Conservation (phyloP, 2,797 vertebrate genomes). For the Peromyscus attwateri region DNA sequence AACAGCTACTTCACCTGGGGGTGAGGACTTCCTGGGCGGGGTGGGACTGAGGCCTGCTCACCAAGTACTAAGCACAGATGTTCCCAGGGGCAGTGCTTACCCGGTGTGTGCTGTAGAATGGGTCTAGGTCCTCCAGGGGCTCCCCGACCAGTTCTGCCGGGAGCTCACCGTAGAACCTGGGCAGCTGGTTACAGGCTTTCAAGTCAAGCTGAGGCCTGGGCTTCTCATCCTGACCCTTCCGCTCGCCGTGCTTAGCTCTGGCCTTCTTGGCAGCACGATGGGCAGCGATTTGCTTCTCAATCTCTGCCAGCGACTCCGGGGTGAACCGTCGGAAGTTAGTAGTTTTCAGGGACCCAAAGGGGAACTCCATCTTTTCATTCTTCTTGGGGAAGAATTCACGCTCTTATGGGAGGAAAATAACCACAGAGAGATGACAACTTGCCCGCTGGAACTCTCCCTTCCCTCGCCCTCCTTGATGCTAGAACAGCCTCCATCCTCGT, state of each 20-base stretch:
- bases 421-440: constrained; percentile 68
- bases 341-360: constrained; percentile 92
- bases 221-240: constrained; percentile 87
- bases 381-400: constrained; percentile 90
- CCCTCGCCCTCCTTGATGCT: neutral
- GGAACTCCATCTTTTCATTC: constrained; percentile 97
- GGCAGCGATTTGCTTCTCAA: constrained; percentile 93
- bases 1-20: neutral
- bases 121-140: constrained; percentile 96
- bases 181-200: constrained; percentile 95
- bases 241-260: constrained; percentile 87
- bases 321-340: constrained; percentile 96
- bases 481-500: neutral
- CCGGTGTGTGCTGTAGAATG: constrained; percentile 92
- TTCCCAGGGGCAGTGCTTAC: constrained; percentile 60
- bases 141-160: constrained; percentile 94
- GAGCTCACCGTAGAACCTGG: constrained; percentile 95
- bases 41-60: neutral
- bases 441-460: neutral
- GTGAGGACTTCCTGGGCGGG: neutral
- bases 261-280: constrained; percentile 89
- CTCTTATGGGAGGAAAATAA: constrained; percentile 84
- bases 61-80: neutral
- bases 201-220: constrained; percentile 92
- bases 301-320: constrained; percentile 93